These are phyloP conservation scores for Brachystomella parvula DNA, from an alignment of 1,140 invertebrate species.

Conservation along the genomic window DNA sequence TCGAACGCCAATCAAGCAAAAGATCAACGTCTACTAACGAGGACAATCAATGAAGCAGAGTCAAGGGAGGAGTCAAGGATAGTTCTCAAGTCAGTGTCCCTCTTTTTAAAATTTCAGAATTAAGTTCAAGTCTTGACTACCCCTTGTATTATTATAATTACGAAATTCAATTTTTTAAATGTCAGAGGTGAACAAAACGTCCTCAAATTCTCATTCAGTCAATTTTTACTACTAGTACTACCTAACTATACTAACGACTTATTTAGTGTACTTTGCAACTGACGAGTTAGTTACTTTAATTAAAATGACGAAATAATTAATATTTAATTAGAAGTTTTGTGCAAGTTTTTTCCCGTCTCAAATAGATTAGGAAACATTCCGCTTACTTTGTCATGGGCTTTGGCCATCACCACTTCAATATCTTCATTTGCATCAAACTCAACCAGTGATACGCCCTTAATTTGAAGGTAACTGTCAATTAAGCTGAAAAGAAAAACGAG, in stretches of 20 bases:
- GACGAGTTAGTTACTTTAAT: background rate
- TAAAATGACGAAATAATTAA: constrained; percentile 6
- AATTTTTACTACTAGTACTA: too few species aligned
- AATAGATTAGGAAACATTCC: constrained; percentile 20
- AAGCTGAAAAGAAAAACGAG: constrained; percentile 25
- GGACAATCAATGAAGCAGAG: background rate
- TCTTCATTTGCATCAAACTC: constrained; percentile 32
- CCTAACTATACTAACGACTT: too few species aligned
- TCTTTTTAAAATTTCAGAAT: background rate
- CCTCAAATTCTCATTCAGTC: too few species aligned
- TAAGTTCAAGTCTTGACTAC: too few species aligned
- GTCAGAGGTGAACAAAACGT: too few species aligned
- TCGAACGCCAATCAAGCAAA: constrained; percentile 77
- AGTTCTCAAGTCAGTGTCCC: too few species aligned
- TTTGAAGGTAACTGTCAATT: constrained; percentile 23
- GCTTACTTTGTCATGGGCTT: constrained; percentile 12
- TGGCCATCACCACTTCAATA: constrained; percentile 26
- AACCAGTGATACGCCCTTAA: constrained; percentile 20
- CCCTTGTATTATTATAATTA: too few species aligned
- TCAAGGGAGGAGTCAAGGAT: background rate
- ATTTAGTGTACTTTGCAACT: too few species aligned
- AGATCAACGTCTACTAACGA: constrained; percentile 66
- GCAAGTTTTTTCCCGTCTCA: background rate
- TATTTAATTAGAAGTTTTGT: background rate
- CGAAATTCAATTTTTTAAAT: too few species aligned